These are phyloP conservation scores for Clivina fossor DNA, from an alignment of 2,888 invertebrate genomes.

Conservation along the genomic window DNA sequence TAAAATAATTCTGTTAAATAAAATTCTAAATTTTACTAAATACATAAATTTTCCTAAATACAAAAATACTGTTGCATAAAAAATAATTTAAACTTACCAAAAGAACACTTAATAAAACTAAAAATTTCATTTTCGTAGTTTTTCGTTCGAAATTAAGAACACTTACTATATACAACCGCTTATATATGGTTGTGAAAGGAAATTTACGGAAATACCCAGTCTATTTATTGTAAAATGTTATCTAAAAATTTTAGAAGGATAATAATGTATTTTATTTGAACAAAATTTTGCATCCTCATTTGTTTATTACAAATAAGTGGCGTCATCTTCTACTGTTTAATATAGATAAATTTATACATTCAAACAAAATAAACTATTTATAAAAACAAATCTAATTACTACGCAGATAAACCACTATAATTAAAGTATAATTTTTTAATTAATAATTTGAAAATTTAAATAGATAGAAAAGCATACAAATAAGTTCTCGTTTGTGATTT, in stretches of 20 bases:
- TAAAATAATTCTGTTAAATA: no score
- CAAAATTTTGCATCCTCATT: neutral
- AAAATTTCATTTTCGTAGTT: slow-evolving; percentile 19
- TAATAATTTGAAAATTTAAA: no score
- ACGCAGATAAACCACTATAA: no score
- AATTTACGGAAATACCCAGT: slow-evolving; percentile 11
- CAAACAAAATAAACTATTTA: neutral
- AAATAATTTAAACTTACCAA: slow-evolving; percentile 26
- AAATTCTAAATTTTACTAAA: no score
- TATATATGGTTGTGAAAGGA: slow-evolving; percentile 8
- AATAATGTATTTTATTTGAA: slow-evolving; percentile 3
- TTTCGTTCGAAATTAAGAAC: slow-evolving; percentile 7
- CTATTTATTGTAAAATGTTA: slow-evolving; percentile 20
- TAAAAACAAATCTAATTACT: slow-evolving; percentile 20
- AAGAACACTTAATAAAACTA: slow-evolving; percentile 2
- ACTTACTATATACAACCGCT: slow-evolving; percentile 7
- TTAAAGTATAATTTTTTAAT: no score
- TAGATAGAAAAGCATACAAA: no score
- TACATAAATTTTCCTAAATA: no score
- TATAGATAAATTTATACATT: neutral
- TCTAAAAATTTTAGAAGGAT: slow-evolving; percentile 10
- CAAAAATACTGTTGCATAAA: neutral
- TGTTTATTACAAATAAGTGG: neutral
- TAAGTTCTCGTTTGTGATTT: no score
- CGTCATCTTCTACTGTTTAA: neutral